Evolutionary conservation across 2,888 invertebrate species (phyloP).

Genomic region (Eudasyphora cyanicolor): DNA sequence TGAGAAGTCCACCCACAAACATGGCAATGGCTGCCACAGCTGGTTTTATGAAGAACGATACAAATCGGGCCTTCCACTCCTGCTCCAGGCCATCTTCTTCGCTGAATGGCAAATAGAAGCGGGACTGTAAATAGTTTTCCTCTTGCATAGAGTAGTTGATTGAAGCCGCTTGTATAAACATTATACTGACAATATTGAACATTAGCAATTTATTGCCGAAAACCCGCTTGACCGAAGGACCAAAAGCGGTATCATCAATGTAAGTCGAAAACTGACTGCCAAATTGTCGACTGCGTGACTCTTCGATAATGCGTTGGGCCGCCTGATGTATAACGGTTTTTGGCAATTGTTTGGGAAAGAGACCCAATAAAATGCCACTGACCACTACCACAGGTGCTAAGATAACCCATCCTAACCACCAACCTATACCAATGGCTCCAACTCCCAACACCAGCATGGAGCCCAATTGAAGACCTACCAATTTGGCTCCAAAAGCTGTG

Average conservation of each 20-base stretch:
- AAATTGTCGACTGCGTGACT: conserved; percentile 70
- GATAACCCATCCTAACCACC: conserved; percentile 82
- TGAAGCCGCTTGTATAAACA: conserved; percentile 81
- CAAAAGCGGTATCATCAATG: conserved; percentile 79
- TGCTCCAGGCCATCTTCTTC: conserved; percentile 81
- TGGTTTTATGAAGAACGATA: conserved; percentile 82
- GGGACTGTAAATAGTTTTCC: conserved; percentile 82
- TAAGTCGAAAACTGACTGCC: conserved; percentile 76
- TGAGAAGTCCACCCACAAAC: conserved; percentile 81
- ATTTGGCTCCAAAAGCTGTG: conserved; percentile 74
- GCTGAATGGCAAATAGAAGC: conserved; percentile 82
- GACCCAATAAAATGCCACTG: conserved; percentile 80
- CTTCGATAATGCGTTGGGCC: conserved; percentile 82
- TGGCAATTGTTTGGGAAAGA: conserved; percentile 82
- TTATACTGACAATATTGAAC: conserved; percentile 81
- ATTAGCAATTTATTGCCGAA: conserved; percentile 82
- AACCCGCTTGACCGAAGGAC: conserved; percentile 81
- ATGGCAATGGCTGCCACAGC: conserved; percentile 81
- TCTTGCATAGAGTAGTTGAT: conserved; percentile 82
- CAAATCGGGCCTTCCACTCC: conserved; percentile 81
- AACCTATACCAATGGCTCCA: conserved; percentile 72
- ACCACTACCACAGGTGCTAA: conserved; percentile 80
- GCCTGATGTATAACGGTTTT: conserved; percentile 82
- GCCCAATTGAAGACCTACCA: conserved; percentile 78
- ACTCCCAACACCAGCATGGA: conserved; percentile 76